Percentiles rank a stretch among this genome's conserved stretches.
These are phyloP conservation scores for Furcifer pardalis DNA, from an alignment of 2,797 vertebrate genomes.

Conservation along the genomic window DNA sequence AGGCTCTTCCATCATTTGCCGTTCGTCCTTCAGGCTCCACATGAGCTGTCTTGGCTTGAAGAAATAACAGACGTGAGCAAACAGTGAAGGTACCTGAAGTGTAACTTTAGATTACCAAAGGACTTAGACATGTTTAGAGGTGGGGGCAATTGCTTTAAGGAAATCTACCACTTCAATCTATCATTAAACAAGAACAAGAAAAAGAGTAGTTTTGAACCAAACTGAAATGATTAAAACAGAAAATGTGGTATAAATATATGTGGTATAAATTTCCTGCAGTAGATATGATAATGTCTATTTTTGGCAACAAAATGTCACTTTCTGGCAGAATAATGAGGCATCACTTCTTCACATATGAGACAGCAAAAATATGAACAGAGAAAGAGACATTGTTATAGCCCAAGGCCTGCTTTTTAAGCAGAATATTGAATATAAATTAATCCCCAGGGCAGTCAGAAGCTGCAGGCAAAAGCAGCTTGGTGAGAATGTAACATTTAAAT, in stretches of 20 bases:
- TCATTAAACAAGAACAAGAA: not conserved
- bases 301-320: not conserved
- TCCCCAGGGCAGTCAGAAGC: not conserved
- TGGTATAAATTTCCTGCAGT: not conserved
- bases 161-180: not conserved
- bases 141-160: not conserved
- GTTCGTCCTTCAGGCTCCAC: not conserved
- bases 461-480: not conserved
- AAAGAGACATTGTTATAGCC: constrained; percentile 10
- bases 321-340: not conserved
- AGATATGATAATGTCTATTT: not conserved
- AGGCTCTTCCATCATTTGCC: not conserved
- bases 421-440: constrained; percentile 9
- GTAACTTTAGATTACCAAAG: not conserved
- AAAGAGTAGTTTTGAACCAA: not conserved
- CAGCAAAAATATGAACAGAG: not conserved
- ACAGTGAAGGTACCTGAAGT: not conserved
- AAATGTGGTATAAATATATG: not conserved
- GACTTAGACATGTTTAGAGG: not conserved
- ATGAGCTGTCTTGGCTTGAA: not conserved
- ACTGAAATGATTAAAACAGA: not conserved
- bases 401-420: constrained; percentile 35
- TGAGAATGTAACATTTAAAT: not conserved
- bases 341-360: constrained; percentile 14
- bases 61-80: not conserved